phyloP scores from a whole-genome alignment of 2,888 invertebrate genomes.

The Xanthia togata region DNA sequence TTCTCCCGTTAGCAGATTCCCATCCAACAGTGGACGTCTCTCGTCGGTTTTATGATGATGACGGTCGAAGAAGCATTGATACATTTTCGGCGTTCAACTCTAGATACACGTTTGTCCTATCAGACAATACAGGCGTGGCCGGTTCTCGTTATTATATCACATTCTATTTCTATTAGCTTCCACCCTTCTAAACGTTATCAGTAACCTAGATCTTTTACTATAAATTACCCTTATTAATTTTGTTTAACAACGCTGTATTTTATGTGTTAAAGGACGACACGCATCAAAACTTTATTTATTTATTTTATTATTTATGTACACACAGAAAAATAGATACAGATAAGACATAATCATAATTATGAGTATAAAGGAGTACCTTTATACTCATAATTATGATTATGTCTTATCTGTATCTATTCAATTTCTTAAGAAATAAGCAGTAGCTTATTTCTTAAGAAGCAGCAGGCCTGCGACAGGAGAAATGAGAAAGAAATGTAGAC shows the following conservation, averaged over 20 bases:
- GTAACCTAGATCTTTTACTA: conserved; percentile 46
- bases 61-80: neutral
- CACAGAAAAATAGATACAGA: too few species aligned
- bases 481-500: too few species aligned
- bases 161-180: conserved; percentile 26
- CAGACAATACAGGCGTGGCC: neutral
- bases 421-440: too few species aligned
- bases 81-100: neutral
- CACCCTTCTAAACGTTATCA: conserved; percentile 21
- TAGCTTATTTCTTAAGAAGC: too few species aligned
- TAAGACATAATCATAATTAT: too few species aligned
- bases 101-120: neutral
- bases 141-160: conserved; percentile 7
- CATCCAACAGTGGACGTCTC: neutral
- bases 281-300: too few species aligned
- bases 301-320: too few species aligned
- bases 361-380: too few species aligned
- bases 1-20: neutral
- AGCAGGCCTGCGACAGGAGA: too few species aligned
- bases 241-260: conserved; percentile 27
- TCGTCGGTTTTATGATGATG: neutral
- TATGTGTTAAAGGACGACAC: conserved; percentile 4
- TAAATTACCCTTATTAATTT: conserved; percentile 55
- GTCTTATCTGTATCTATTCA: too few species aligned
- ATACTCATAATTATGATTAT: too few species aligned